Percentiles rank a stretch among this genome's conserved stretches.
Evolutionary conservation across 2,888 invertebrate species (phyloP).

Genomic region (Aphidius colemani): DNA sequence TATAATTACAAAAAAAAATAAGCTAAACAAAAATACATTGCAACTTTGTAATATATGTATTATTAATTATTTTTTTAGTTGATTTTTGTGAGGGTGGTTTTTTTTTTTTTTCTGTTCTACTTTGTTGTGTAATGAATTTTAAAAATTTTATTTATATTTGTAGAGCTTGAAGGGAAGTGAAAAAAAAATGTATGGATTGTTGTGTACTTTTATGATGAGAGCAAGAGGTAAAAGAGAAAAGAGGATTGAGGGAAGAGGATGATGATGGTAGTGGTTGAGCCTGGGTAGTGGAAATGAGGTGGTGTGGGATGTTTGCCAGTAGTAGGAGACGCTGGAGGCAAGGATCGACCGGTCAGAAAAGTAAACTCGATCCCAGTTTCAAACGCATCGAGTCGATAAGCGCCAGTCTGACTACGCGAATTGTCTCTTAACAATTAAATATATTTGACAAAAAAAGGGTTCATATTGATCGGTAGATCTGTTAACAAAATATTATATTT

Average conservation of each 20-base stretch:
- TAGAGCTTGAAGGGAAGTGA: no score
- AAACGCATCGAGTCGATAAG: constrained; percentile 44
- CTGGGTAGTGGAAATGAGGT: constrained; percentile 39
- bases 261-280: constrained; percentile 36
- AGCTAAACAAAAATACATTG: no score
- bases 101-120: no score
- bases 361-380: constrained; percentile 50
- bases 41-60: no score
- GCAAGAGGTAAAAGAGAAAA: neutral
- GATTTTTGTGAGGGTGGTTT: no score
- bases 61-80: no score
- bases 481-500: neutral
- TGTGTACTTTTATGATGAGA: neutral
- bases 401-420: constrained; percentile 29
- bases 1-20: no score
- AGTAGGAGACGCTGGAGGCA: constrained; percentile 26
- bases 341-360: constrained; percentile 47
- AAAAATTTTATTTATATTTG: no score
- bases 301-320: constrained; percentile 26
- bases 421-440: neutral
- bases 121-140: no score
- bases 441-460: neutral
- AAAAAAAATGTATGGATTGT: no score
- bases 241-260: constrained; percentile 43
- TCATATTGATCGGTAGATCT: neutral